Evolutionary conservation across 2,888 invertebrate genomes (phyloP).

Genomic region (Lobophora halterata): DNA sequence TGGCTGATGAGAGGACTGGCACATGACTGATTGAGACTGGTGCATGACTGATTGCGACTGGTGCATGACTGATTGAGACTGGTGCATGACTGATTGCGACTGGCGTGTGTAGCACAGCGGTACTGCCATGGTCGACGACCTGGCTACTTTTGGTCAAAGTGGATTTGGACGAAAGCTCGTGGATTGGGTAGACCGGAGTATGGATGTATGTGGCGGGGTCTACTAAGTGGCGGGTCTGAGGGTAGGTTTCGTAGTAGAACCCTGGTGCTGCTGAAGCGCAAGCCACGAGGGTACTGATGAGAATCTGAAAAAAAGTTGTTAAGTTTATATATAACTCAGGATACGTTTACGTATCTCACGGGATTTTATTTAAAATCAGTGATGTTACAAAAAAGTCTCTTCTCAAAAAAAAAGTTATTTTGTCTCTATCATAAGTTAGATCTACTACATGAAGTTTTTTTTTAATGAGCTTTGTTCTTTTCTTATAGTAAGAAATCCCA

Average conservation of each 20-base stretch:
- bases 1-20: slow-evolving; percentile 15
- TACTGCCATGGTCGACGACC: slow-evolving; percentile 52
- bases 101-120: slow-evolving; percentile 39
- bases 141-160: slow-evolving; percentile 47
- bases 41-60: slow-evolving; percentile 23
- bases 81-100: slow-evolving; percentile 20
- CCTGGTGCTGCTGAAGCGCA: slow-evolving; percentile 50
- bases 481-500: too few species aligned
- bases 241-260: slow-evolving; percentile 42
- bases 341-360: too few species aligned
- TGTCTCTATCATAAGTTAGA: too few species aligned
- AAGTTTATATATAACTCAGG: too few species aligned
- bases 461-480: too few species aligned
- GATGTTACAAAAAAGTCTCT: too few species aligned
- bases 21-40: too few species aligned
- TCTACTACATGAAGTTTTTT: too few species aligned
- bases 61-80: slow-evolving; percentile 37
- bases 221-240: slow-evolving; percentile 48
- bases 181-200: slow-evolving; percentile 41
- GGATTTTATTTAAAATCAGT: too few species aligned
- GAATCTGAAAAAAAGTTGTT: slow-evolving; percentile 30
- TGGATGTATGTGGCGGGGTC: slow-evolving; percentile 56
- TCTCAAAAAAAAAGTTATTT: too few species aligned
- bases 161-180: slow-evolving; percentile 28
- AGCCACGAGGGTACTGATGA: slow-evolving; percentile 47